Base-by-base conservation (phyloP, 2,888 invertebrate species). In the Melanostoma scalare region DNA sequence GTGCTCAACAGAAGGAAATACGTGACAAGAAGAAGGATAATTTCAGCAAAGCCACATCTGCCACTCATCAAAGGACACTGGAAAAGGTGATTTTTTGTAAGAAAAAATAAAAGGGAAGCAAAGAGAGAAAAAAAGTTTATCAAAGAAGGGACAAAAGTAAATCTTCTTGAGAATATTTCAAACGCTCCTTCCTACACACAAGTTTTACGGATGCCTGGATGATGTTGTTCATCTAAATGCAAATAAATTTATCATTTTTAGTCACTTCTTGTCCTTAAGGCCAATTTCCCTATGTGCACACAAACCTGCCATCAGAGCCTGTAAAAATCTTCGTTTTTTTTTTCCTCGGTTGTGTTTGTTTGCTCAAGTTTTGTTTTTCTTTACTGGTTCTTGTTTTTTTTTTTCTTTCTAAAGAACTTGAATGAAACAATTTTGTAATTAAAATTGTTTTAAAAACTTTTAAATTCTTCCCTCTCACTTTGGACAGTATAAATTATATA, bases 201-300 rank as follows among this genome's bases (percentile, higher is more conserved):
- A 53, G 61, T 44, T 44, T 31, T 20, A 20, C 20, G 20, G 20
- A 65, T 20, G 33, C 52, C 33, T 6, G 8, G 61, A 63, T 50
- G 50, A 71, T 71, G 56, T 58, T 46, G 55, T 71, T 77, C 76
- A 77, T 77, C 76, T 77, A 77, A 71, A 77, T 77, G 76, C 76
- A 77, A 77, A 77, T 77, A 77, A 69, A 77, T 77, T 71, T 63
- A 71, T 63, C 71, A 71, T 71, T 65, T 36, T 33, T 48, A 69
- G 44, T 55, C 69, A 63, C 55, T 63, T 77, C 20, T 20, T 20
- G 20, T 20, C 20, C 20, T 20, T 20, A 20, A 20, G 20, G 20
- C 20, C 20, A 20, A 20, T 20, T 20, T 20, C 20, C 20, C 20
- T 20, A 20, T 20, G 20, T 20, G 20, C 20, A 20, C 20, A 20